These are phyloP conservation scores for Mallotus villosus DNA, from an alignment of 2,797 vertebrate genomes.

Conservation along the genomic window DNA sequence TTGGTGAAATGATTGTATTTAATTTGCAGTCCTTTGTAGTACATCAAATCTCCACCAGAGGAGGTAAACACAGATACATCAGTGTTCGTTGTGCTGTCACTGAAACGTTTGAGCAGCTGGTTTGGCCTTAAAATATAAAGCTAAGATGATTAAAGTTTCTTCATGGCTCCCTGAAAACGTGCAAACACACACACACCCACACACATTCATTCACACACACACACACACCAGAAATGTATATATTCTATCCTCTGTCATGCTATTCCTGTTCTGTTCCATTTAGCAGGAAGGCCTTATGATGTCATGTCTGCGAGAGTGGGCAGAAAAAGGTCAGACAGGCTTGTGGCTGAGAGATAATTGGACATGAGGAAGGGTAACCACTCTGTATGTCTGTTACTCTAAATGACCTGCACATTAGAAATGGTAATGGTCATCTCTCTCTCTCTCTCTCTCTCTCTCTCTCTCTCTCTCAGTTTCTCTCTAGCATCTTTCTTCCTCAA, in stretches of 20 bases:
- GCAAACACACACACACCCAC: background rate
- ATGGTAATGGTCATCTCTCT: background rate
- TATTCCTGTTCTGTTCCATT: background rate
- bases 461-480: background rate
- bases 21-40: too few relatives aligned
- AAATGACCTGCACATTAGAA: too few relatives aligned
- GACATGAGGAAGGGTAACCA: slow-evolving; percentile 31
- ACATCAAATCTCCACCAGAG: too few relatives aligned
- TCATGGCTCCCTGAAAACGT: too few relatives aligned
- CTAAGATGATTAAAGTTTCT: too few relatives aligned
- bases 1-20: too few relatives aligned
- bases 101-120: too few relatives aligned
- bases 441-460: background rate
- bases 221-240: background rate
- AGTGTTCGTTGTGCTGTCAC: too few relatives aligned
- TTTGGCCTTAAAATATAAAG: too few relatives aligned
- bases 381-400: slow-evolving; percentile 26
- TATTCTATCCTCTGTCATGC: slow-evolving; percentile 12
- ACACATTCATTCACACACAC: background rate
- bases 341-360: slow-evolving; percentile 40
- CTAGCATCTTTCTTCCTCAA: too few relatives aligned
- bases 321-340: slow-evolving; percentile 44
- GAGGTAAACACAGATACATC: too few relatives aligned
- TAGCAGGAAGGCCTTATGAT: slow-evolving; percentile 14
- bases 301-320: slow-evolving; percentile 20